A percentile compares a stretch with the other conserved stretches of the same genome.
Evolutionary conservation across 2,113 vertebrate species (phyloP).

Genomic region (Psilopogon haemacephalus): DNA sequence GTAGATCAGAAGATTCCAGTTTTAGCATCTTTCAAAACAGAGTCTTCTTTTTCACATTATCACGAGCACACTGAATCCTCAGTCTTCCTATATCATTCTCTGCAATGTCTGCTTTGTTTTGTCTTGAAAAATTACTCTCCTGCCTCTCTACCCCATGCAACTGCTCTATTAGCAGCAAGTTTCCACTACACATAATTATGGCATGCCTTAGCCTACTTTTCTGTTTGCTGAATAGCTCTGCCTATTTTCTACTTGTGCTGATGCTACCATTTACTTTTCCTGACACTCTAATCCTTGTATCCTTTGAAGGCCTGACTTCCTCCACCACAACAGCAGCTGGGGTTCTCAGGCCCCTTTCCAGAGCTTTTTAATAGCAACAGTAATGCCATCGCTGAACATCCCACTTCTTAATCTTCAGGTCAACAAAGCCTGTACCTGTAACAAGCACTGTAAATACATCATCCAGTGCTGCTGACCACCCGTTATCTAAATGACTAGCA

Average conservation of each 20-base stretch:
- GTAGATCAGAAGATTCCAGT: slow-evolving; percentile 67
- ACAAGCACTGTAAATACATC: slow-evolving; percentile 56
- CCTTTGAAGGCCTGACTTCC: slow-evolving; percentile 77
- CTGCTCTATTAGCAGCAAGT: slow-evolving; percentile 70
- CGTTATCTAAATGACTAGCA: slow-evolving; percentile 54
- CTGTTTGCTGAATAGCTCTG: slow-evolving; percentile 75
- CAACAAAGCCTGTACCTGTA: slow-evolving; percentile 64
- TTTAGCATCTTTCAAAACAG: slow-evolving; percentile 64
- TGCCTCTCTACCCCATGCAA: slow-evolving; percentile 49
- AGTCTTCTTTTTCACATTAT: slow-evolving; percentile 58
- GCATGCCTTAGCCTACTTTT: slow-evolving; percentile 77
- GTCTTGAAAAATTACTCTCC: slow-evolving; percentile 61
- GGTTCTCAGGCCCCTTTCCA: slow-evolving; percentile 73
- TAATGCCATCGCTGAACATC: slow-evolving; percentile 72
- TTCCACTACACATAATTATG: slow-evolving; percentile 75
- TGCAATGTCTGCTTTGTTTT: slow-evolving; percentile 68
- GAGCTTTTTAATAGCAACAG: slow-evolving; percentile 76
- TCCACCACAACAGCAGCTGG: slow-evolving; percentile 71
- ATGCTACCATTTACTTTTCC: slow-evolving; percentile 79
- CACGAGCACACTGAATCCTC: slow-evolving; percentile 49
- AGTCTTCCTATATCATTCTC: slow-evolving; percentile 54
- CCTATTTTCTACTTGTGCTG: slow-evolving; percentile 79
- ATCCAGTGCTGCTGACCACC: slow-evolving; percentile 46
- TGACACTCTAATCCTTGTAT: slow-evolving; percentile 74
- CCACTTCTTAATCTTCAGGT: slow-evolving; percentile 76